phyloP scores from a whole-genome alignment of 1,140 invertebrate species.

The Drosophila nebulosa region DNA sequence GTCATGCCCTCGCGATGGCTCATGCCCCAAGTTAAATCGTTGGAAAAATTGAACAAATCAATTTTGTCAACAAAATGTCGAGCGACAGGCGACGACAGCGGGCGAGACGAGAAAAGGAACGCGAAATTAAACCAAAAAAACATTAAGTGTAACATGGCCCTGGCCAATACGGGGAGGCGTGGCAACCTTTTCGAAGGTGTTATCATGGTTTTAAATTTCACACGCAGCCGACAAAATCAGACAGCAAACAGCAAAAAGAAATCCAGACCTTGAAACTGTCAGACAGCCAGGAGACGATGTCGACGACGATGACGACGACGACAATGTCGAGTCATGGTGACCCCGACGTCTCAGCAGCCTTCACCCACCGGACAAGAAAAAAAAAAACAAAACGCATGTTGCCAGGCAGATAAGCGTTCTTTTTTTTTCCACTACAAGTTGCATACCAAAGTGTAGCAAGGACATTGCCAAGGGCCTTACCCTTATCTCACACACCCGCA shows the following conservation, averaged over 20 bases:
- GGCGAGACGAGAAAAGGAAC: constrained; percentile 42
- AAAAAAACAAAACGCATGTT: constrained; percentile 54
- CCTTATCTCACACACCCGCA: not conserved
- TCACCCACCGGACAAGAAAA: too few relatives aligned
- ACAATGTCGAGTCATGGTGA: constrained; percentile 48
- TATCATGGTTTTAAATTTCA: constrained; percentile 80
- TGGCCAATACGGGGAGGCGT: constrained; percentile 26
- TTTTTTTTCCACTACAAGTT: constrained; percentile 20
- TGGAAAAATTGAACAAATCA: constrained; percentile 81
- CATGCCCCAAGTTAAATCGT: constrained; percentile 80
- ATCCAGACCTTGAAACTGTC: constrained; percentile 72
- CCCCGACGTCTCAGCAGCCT: constrained; percentile 10
- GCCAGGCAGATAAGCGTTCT: constrained; percentile 55
- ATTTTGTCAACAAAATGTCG: constrained; percentile 78
- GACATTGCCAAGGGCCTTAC: constrained; percentile 59
- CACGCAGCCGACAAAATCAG: constrained; percentile 55
- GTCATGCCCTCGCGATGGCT: constrained; percentile 16
- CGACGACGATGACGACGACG: not conserved
- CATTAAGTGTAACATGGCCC: constrained; percentile 22
- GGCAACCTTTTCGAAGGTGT: constrained; percentile 50
- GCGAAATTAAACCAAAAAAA: constrained; percentile 70
- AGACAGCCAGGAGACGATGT: constrained; percentile 64
- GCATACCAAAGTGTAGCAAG: constrained; percentile 72
- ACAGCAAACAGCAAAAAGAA: constrained; percentile 17
- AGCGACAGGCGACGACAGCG: constrained; percentile 39